These are phyloP conservation scores for Ostrea edulis DNA, from an alignment of 1,140 invertebrate species.

Conservation along the genomic window DNA sequence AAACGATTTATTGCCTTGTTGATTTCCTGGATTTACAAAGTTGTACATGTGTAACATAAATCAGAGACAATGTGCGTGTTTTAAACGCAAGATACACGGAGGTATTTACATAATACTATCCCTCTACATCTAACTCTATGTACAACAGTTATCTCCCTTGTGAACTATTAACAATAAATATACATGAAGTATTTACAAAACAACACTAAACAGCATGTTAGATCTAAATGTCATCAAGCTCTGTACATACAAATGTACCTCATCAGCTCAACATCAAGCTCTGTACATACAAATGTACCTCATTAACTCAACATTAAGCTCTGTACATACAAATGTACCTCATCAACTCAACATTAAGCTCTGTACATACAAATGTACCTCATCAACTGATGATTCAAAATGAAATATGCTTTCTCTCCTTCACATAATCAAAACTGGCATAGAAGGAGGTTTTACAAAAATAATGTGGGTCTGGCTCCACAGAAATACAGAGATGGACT, in stretches of 20 bases:
- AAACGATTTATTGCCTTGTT: too few relatives aligned
- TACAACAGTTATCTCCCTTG: neutral
- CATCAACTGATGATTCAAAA: neutral
- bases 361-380: neutral
- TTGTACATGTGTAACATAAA: too few relatives aligned
- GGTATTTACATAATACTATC: constrained; percentile 6
- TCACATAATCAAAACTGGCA: neutral
- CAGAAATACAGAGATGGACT: neutral
- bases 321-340: neutral
- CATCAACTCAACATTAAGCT: neutral
- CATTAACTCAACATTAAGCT: neutral
- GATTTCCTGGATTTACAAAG: too few relatives aligned
- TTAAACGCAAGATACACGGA: too few relatives aligned
- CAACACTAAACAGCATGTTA: neutral
- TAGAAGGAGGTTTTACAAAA: neutral
- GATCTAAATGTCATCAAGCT: neutral
- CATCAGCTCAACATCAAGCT: neutral
- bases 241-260: too few relatives aligned
- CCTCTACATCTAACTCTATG: neutral
- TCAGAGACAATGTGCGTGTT: too few relatives aligned
- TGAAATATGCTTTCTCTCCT: neutral
- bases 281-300: neutral
- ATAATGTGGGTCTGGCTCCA: neutral
- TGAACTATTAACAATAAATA: constrained; percentile 25
- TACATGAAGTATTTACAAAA: constrained; percentile 26